These are phyloP conservation scores for Pomacea canaliculata DNA, from an alignment of 2,888 invertebrate genomes.

Conservation along the genomic window DNA sequence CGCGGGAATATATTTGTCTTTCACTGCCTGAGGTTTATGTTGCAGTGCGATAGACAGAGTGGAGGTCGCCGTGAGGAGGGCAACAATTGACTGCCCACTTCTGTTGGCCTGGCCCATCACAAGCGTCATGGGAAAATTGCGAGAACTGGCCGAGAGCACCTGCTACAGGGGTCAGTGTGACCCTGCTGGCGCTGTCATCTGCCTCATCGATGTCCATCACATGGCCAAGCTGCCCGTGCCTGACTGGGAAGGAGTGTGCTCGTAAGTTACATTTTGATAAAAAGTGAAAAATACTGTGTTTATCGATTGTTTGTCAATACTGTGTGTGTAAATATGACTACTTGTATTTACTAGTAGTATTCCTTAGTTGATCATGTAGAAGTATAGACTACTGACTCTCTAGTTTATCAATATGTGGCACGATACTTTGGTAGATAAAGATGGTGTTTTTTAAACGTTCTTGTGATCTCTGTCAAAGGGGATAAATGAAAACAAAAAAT, in stretches of 20 bases:
- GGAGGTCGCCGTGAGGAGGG: conserved; percentile 10
- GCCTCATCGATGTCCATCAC: conserved; percentile 34
- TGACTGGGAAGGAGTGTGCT: conserved; percentile 36
- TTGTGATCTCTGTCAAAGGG: no score
- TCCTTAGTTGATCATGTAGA: no score
- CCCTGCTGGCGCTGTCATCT: conserved; percentile 33
- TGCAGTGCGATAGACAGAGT: conserved; percentile 4
- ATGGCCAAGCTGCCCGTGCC: conserved; percentile 27
- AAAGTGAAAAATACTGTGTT: neutral
- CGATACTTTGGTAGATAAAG: no score
- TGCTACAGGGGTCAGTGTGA: conserved; percentile 29
- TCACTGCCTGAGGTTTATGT: neutral
- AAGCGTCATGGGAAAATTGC: neutral
- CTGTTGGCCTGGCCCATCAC: neutral
- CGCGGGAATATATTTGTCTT: no score
- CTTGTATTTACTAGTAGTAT: no score
- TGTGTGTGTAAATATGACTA: no score
- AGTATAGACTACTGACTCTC: no score
- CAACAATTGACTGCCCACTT: conserved; percentile 6
- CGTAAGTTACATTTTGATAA: conserved; percentile 24
- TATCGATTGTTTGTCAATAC: no score
- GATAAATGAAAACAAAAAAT: no score
- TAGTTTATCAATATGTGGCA: no score
- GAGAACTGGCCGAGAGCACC: neutral
- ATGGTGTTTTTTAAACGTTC: no score